Evolutionary conservation across 2,888 invertebrate species (phyloP), one percentile per base, ranked within the genome.

Genomic region (Panzeria rudis): DNA sequence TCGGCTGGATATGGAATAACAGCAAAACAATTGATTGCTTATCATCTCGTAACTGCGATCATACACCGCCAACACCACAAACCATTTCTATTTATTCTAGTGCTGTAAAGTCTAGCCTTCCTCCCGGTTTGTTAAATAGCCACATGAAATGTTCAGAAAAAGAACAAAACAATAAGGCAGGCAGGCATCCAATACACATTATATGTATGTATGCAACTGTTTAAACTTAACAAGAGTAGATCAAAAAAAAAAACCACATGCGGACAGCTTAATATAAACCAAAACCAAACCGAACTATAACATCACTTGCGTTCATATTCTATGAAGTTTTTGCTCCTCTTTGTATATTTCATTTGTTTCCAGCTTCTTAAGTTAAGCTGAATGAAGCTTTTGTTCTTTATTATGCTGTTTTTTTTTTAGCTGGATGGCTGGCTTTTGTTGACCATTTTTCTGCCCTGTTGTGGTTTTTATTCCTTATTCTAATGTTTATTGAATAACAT

Each of bases 181-280:
- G 11, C 44, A 50, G 23, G 17, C 23, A n/a, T 17, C 23, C 35
- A 35, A 20, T 15, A 9, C 66, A 68, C 47, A 23, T 79, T 71
- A 79, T 76, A 75, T 79, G 83, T 4, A 29, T 4, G 79, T 76
- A 75, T 81, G 83, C 83, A 86, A 81, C 80, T 87, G 83, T 86
- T 84, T 79, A 64, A 78, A 71, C 86, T 87, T 86, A 87, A 87
- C 87, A 86, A 87, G 87, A 87, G 86, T 86, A 85, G 86, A 86
- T 86, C 86, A 86, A 84, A 35, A 23, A n/a, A 41, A 35, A 23
- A 25, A 8, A 54, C 82, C 87, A 86, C 86, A 84, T 83, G 86
- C 87, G 86, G 86, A 88, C 88, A 88, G 86, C 88, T 88, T 87
- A 88, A 88, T 87, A 88, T 83, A 79, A 69, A 64, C 11, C 56